Base-by-base conservation (phyloP, 2,888 invertebrate genomes). In the Parnassius mnemosyne region DNA sequence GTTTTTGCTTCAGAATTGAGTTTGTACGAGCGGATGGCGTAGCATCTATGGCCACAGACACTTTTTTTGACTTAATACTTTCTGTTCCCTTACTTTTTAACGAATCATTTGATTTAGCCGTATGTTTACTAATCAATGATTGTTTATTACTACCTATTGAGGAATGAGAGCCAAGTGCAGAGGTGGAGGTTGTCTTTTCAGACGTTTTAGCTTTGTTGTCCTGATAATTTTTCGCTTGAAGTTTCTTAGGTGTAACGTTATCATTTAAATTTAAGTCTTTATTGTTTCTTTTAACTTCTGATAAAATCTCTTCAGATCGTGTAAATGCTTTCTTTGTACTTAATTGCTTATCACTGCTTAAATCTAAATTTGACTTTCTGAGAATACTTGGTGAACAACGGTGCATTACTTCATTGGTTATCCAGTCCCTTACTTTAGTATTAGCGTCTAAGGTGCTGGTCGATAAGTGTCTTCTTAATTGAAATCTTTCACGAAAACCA, bases 361-460 rank as follows among this genome's bases (percentile, higher is more conserved):
- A 68, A 66, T 89, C 88, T 3, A 80, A 80, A 68, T 86, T 87
- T 2, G 89, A 89, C 73, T 93, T 93, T 69, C 94, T 87, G 13
- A 94, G 77, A 77, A 94, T 93, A 65, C 92, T 93, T 0, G 95
- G 95, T 57, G 95, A 95, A 73, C 94, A 95, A 77, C 94, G 93
- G 70, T 95, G 94, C 74, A 95, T 94, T 46, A 95, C 94, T 80
- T 96, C 96, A 68, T 95, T 95, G 0, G 95, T 94, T 71, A 97
- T 97, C 97, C 97, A 97, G 71, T 97, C 96, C 66, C 95, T 93
- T 1, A 97, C 97, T 92, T 97, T 97, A 12, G 96, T 95, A 76
- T 96, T 95, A 0, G 97, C 95, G 80, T 97, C 97, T 68, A 97
- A 94, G 0, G 97, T 97, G 66, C 96, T 96, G 7, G 93, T 94